Conservation (phyloP, 2,888 invertebrate genomes). For the Hydrotaea cyrtoneurina region DNA sequence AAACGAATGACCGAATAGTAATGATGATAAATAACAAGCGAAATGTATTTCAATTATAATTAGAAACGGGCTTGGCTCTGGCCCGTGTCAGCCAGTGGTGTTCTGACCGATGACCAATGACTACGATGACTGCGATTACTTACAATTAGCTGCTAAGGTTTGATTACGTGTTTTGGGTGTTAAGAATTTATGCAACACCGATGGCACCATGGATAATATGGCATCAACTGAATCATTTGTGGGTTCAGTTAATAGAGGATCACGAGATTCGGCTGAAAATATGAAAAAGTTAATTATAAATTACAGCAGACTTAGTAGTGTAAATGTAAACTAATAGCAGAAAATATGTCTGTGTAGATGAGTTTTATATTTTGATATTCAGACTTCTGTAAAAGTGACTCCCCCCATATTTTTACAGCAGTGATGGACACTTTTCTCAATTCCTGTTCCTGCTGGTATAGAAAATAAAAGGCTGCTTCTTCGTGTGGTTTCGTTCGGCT, state of each 20-base stretch:
- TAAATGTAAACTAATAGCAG: no score
- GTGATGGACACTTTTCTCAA: no score
- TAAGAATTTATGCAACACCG: constrained; percentile 90
- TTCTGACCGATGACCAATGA: neutral
- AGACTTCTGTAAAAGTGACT: no score
- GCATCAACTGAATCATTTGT: constrained; percentile 89
- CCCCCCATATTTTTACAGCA: no score
- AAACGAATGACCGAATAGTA: neutral
- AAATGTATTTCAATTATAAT: constrained; percentile 11
- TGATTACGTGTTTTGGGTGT: constrained; percentile 85
- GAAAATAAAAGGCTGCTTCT: no score
- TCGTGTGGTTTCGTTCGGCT: no score
- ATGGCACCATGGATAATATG: constrained; percentile 90
- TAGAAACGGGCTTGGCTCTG: neutral
- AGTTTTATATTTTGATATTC: no score
- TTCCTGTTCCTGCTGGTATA: no score
- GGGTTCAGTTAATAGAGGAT: constrained; percentile 80
- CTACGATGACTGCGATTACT: constrained; percentile 46
- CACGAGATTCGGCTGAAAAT: constrained; percentile 80
- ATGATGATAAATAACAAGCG: neutral
- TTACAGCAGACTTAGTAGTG: no score
- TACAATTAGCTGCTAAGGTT: constrained; percentile 75
- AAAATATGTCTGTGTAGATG: no score
- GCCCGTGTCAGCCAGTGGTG: neutral
- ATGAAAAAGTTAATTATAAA: no score